Conservation (phyloP, 2,888 invertebrate species). For the Polyommatus iphigenia region DNA sequence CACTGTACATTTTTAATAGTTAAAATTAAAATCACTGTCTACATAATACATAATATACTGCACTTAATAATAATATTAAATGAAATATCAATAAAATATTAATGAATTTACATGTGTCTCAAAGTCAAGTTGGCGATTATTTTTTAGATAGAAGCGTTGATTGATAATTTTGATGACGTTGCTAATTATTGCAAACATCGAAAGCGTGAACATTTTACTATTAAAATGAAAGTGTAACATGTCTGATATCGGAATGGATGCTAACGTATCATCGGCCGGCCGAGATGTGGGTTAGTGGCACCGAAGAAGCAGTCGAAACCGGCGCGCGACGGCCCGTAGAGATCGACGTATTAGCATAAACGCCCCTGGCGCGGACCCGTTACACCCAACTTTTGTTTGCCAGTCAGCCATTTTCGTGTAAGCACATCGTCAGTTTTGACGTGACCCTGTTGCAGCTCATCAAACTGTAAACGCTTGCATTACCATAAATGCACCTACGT, state of each 20-base stretch:
- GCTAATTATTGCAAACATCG: constrained; percentile 24
- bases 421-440: constrained; percentile 52
- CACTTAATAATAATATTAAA: no score
- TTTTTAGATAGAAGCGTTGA: background rate
- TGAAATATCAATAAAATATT: background rate
- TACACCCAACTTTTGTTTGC: constrained; percentile 67
- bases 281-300: constrained; percentile 77
- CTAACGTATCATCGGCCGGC: constrained; percentile 66
- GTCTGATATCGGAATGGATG: constrained; percentile 69
- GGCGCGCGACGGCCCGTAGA: constrained; percentile 50
- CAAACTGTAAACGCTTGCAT: constrained; percentile 25
- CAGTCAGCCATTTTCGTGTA: constrained; percentile 63
- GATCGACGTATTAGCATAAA: constrained; percentile 68
- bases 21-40: background rate
- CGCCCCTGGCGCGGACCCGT: constrained; percentile 67
- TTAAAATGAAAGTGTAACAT: constrained; percentile 76
- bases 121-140: background rate
- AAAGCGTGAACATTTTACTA: constrained; percentile 62
- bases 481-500: constrained; percentile 18
- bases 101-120: background rate
- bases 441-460: constrained; percentile 30
- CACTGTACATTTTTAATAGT: background rate
- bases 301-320: constrained; percentile 52
- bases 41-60: no score
- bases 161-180: background rate